These are phyloP conservation scores for Corbicula japonica DNA, from an alignment of 2,888 invertebrate species.

Conservation along the genomic window DNA sequence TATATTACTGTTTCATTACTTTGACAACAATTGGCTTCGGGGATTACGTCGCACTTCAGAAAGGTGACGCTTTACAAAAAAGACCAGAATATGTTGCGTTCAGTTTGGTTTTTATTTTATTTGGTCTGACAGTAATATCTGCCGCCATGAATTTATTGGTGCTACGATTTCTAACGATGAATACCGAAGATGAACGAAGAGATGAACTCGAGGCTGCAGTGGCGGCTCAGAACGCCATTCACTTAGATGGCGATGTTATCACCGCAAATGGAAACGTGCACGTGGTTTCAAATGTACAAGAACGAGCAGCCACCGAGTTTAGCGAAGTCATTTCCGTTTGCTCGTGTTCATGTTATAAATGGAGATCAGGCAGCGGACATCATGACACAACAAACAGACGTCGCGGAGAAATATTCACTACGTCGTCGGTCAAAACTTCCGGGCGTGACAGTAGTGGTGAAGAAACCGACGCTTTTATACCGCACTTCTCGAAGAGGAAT, in stretches of 20 bases:
- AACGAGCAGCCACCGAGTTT: slow-evolving; percentile 86
- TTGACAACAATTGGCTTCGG: slow-evolving; percentile 99
- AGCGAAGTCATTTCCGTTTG: slow-evolving; percentile 93
- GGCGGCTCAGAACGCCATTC: slow-evolving; percentile 97
- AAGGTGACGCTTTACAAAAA: slow-evolving; percentile 96
- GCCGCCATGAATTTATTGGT: slow-evolving; percentile 99
- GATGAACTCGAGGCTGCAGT: slow-evolving; percentile 97
- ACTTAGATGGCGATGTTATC: slow-evolving; percentile 98
- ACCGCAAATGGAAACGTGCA: slow-evolving; percentile 84
- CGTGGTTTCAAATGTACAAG: slow-evolving; percentile 88
- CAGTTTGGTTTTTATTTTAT: slow-evolving; percentile 98
- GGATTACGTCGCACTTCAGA: slow-evolving; percentile 99
- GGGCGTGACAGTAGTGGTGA: slow-evolving; percentile 65
- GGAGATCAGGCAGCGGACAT: slow-evolving; percentile 72
- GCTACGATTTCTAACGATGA: slow-evolving; percentile 98
- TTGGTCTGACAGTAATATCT: slow-evolving; percentile 99
- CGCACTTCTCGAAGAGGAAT: slow-evolving; percentile 66
- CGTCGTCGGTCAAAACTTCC: slow-evolving; percentile 33
- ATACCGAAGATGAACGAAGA: slow-evolving; percentile 98
- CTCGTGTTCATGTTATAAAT: slow-evolving; percentile 92
- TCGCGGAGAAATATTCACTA: slow-evolving; percentile 40
- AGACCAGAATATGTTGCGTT: slow-evolving; percentile 99
- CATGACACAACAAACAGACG: slow-evolving; percentile 69
- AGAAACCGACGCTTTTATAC: slow-evolving; percentile 69
- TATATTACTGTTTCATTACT: slow-evolving; percentile 99